phyloP scores from a whole-genome alignment of 1,140 invertebrate genomes.

The Solenopsis invicta region DNA sequence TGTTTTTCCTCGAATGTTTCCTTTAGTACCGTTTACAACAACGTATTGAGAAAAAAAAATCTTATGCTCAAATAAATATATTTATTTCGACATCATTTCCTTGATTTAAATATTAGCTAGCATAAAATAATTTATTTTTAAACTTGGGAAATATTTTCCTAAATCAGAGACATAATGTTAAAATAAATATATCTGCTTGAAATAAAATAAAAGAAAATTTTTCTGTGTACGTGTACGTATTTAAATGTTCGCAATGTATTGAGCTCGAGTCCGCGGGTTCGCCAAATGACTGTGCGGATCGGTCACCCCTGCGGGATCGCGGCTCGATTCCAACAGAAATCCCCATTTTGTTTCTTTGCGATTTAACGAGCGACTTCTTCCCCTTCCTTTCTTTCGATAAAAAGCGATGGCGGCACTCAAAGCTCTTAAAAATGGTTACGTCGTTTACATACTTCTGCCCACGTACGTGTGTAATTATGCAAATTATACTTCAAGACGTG shows the following conservation, averaged over 20 bases:
- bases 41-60: too few species aligned
- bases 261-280: background rate
- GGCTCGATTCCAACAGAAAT: background rate
- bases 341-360: background rate
- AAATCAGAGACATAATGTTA: too few species aligned
- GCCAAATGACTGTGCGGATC: conserved; percentile 4
- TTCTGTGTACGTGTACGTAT: background rate
- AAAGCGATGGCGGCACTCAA: background rate
- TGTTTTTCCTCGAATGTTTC: background rate
- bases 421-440: conserved; percentile 46
- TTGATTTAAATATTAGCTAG: too few species aligned
- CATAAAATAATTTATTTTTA: too few species aligned
- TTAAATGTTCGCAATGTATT: background rate
- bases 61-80: too few species aligned
- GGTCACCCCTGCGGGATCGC: background rate
- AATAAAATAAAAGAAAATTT: too few species aligned
- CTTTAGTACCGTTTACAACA: background rate
- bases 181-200: too few species aligned
- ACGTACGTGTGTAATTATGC: conserved; percentile 67
- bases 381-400: background rate
- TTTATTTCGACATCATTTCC: too few species aligned
- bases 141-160: too few species aligned
- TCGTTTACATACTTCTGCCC: conserved; percentile 61
- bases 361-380: background rate
- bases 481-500: conserved; percentile 55